Percentiles rank a stretch among this genome's conserved stretches.
These are phyloP conservation scores for Zosterops japonicus DNA, from an alignment of 2,113 vertebrate species.

Conservation along the genomic window DNA sequence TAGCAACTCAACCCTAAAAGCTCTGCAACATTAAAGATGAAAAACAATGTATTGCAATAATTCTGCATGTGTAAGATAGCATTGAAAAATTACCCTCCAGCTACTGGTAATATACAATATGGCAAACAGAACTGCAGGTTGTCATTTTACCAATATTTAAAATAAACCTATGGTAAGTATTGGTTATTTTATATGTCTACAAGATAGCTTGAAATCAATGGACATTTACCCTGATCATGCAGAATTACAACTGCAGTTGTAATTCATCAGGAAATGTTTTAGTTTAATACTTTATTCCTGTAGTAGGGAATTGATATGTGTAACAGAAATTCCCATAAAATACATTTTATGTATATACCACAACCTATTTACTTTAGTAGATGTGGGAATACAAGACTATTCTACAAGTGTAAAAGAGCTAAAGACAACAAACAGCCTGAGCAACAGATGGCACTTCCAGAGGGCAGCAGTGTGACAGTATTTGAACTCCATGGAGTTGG, in stretches of 20 bases:
- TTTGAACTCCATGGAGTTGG: neutral
- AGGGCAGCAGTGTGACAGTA: neutral
- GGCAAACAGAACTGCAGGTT: neutral
- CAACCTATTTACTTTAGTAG: neutral
- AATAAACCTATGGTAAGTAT: neutral
- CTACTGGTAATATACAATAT: neutral
- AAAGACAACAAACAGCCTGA: slow-evolving; percentile 11
- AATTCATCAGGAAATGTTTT: neutral
- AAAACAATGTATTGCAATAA: neutral
- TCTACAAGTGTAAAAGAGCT: neutral
- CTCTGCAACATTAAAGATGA: neutral
- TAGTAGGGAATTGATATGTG: neutral
- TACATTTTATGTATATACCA: neutral
- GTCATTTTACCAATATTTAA: neutral
- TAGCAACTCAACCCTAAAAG: neutral
- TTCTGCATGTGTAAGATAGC: neutral
- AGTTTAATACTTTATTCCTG: neutral
- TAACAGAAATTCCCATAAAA: neutral
- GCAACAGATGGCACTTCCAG: slow-evolving; percentile 36
- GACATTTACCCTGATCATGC: neutral
- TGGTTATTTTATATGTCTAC: neutral
- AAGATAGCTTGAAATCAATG: neutral
- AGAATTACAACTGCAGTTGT: neutral
- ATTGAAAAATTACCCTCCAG: neutral
- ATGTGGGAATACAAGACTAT: slow-evolving; percentile 1